Conservation (phyloP, 1,140 invertebrate species). For the Battus philenor region DNA sequence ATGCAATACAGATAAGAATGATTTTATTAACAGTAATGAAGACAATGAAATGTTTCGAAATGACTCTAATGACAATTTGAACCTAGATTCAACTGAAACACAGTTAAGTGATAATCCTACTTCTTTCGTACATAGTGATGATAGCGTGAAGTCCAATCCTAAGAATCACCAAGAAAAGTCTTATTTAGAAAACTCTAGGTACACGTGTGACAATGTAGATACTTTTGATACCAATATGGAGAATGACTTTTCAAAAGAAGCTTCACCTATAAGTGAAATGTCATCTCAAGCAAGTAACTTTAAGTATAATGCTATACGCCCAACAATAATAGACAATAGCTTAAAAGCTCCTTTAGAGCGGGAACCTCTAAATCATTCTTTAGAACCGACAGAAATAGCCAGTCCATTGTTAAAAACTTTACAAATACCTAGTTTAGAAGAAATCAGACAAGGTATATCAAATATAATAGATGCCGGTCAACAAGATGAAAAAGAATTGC, state of each 20-base stretch:
- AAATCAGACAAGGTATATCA: conserved; percentile 8
- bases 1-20: conserved; percentile 3
- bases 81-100: background rate
- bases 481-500: background rate
- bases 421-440: conserved; percentile 14
- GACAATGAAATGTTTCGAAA: background rate
- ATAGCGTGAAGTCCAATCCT: background rate
- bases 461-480: conserved; percentile 10
- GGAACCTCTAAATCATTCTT: background rate
- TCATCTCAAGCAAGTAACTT: conserved; percentile 10
- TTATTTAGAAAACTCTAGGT: background rate
- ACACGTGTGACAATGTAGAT: background rate
- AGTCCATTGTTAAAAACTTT: background rate
- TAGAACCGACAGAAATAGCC: background rate
- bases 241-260: background rate
- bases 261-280: conserved; percentile 3
- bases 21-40: background rate
- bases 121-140: no score
- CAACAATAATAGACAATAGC: background rate
- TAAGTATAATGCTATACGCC: conserved; percentile 5
- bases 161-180: background rate
- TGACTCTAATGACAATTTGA: background rate
- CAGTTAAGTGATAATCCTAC: background rate
- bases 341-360: background rate
- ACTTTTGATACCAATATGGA: background rate